Percentiles rank a stretch among this genome's conserved stretches.
These are phyloP conservation scores for Drosophila rufa DNA, from an alignment of 1,140 invertebrate species.

Conservation along the genomic window DNA sequence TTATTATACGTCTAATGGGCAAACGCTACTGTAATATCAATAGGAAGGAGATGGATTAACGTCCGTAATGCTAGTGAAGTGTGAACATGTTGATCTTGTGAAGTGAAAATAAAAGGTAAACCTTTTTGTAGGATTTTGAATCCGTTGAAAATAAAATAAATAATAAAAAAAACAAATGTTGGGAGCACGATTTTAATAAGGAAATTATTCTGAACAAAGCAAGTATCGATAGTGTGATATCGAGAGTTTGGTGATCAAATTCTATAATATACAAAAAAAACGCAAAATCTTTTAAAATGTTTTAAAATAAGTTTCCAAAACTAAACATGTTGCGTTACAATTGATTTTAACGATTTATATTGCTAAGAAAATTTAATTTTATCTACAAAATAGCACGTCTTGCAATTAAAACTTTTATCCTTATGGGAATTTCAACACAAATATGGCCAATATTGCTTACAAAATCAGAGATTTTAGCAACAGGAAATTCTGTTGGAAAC, in stretches of 20 bases:
- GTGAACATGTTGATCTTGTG: conserved; percentile 23
- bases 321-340: too few species aligned
- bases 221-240: not conserved
- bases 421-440: not conserved
- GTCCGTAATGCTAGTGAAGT: conserved; percentile 1
- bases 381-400: not conserved
- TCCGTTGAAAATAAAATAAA: not conserved
- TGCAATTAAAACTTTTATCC: not conserved
- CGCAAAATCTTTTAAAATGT: too few species aligned
- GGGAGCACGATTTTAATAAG: too few species aligned
- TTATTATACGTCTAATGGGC: conserved; percentile 2
- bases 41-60: not conserved
- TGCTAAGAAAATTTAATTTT: not conserved
- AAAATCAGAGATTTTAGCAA: conserved; percentile 25
- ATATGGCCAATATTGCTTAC: conserved; percentile 15
- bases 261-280: not conserved
- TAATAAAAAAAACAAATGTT: not conserved
- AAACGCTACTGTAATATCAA: conserved; percentile 3
- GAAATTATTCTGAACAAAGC: not conserved
- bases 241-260: not conserved
- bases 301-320: too few species aligned
- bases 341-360: not conserved
- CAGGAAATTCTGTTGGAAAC: conserved; percentile 41
- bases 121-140: not conserved
- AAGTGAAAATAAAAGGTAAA: conserved; percentile 16